These are phyloP conservation scores for Toxostoma redivivum DNA, from an alignment of 2,113 vertebrate genomes.

Conservation along the genomic window DNA sequence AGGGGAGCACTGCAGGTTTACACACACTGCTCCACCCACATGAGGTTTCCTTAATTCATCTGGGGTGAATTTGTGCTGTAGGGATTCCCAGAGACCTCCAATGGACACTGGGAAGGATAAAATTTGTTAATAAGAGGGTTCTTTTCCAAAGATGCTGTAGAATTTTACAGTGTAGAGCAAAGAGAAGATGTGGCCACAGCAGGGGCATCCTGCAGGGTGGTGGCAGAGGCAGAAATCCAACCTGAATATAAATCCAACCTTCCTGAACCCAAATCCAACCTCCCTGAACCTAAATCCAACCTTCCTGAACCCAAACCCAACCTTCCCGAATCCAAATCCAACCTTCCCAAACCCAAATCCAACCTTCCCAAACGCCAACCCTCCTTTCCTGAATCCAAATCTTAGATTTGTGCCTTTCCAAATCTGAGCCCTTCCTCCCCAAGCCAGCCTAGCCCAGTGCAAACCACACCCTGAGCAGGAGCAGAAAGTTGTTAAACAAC, in stretches of 20 bases:
- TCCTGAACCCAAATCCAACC: accelerated
- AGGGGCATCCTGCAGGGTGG: background rate
- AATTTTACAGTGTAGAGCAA: background rate
- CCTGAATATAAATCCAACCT: background rate
- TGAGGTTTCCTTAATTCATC: background rate
- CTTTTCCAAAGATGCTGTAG: background rate
- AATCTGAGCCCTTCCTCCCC: background rate
- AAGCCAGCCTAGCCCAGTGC: background rate
- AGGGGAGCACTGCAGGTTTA: background rate
- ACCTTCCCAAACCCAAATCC: background rate
- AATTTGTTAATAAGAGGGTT: background rate
- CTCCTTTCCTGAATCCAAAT: background rate
- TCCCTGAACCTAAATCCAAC: too few species aligned
- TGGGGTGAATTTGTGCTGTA: background rate
- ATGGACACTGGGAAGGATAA: accelerated
- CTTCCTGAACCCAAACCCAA: background rate
- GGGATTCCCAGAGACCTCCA: background rate
- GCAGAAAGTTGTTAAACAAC: background rate
- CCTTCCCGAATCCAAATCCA: background rate
- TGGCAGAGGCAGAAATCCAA: background rate
- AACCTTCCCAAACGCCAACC: background rate
- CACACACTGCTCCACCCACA: background rate
- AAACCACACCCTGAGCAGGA: background rate
- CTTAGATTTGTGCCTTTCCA: background rate
- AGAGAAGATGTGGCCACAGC: background rate